These are phyloP conservation scores for Loris lydekkerianus DNA, from an alignment of 2,797 vertebrate genomes.

Conservation along the genomic window DNA sequence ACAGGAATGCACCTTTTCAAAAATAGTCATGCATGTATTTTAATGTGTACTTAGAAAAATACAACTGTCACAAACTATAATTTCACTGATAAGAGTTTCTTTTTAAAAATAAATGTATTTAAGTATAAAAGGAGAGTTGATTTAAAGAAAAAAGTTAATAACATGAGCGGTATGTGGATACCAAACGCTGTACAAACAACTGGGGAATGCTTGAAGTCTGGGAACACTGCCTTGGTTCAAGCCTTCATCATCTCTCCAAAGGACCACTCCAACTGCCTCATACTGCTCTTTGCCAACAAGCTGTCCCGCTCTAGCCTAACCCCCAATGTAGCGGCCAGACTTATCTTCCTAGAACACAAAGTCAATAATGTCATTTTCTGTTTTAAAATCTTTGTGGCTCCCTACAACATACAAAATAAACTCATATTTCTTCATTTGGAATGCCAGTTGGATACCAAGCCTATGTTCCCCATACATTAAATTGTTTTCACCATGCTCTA, in stretches of 20 bases:
- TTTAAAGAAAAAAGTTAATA: constrained; percentile 36
- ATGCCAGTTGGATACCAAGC: background rate
- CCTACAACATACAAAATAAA: constrained; percentile 7
- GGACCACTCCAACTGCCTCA: background rate
- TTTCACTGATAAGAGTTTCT: background rate
- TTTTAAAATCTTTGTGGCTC: constrained; percentile 26
- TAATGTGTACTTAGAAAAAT: background rate
- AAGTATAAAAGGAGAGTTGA: constrained; percentile 37
- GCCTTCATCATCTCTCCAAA: background rate
- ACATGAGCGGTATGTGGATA: background rate
- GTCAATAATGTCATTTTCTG: background rate
- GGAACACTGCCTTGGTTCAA: constrained; percentile 1
- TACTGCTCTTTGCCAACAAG: background rate
- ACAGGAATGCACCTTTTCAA: background rate
- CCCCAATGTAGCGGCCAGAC: background rate
- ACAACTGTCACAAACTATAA: background rate
- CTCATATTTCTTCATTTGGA: background rate
- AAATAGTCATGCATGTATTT: background rate
- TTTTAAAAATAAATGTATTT: constrained; percentile 38
- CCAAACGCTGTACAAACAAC: background rate
- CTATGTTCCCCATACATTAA: background rate
- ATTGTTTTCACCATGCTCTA: background rate
- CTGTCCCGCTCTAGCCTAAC: background rate
- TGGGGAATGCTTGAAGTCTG: background rate
- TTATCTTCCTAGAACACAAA: constrained; percentile 41